Percentiles rank a stretch among this genome's conserved stretches.
phyloP scores from a whole-genome alignment of 1,140 invertebrate species.

The Mycetomoellerius zeteki region DNA sequence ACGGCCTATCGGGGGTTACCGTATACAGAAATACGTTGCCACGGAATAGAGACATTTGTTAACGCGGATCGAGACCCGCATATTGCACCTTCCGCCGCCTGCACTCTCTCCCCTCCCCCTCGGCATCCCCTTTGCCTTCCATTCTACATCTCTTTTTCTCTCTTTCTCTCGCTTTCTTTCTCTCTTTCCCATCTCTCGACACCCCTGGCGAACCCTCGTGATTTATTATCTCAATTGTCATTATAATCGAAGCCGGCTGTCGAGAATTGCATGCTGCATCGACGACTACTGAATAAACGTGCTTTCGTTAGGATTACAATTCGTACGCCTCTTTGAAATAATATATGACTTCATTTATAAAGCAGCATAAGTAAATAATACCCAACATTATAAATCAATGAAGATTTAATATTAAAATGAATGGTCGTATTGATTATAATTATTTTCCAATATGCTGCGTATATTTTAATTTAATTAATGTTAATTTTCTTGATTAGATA shows the following conservation, averaged over 20 bases:
- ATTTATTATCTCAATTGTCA: constrained; percentile 83
- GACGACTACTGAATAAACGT: constrained; percentile 69
- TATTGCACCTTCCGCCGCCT: constrained; percentile 68
- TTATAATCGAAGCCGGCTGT: constrained; percentile 80
- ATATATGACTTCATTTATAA: constrained; percentile 48
- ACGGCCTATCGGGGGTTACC: constrained; percentile 69
- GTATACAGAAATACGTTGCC: constrained; percentile 69
- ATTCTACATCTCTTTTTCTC: not conserved
- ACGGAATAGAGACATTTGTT: constrained; percentile 83
- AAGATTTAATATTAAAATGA: not conserved
- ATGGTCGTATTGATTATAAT: not conserved
- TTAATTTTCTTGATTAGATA: constrained; percentile 8
- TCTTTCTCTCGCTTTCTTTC: constrained; percentile 3
- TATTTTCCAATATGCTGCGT: not conserved
- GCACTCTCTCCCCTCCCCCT: constrained; percentile 37
- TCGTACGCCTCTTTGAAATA: constrained; percentile 10
- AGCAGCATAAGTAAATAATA: constrained; percentile 15
- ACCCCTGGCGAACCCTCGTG: constrained; percentile 76
- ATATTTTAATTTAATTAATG: constrained; percentile 3
- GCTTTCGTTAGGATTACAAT: constrained; percentile 74
- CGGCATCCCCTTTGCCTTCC: constrained; percentile 57
- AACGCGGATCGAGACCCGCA: constrained; percentile 75
- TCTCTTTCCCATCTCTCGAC: constrained; percentile 41
- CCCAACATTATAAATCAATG: not conserved
- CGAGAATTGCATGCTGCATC: constrained; percentile 73